Conservation (phyloP, 2,888 invertebrate genomes). For the Arge pagana region DNA sequence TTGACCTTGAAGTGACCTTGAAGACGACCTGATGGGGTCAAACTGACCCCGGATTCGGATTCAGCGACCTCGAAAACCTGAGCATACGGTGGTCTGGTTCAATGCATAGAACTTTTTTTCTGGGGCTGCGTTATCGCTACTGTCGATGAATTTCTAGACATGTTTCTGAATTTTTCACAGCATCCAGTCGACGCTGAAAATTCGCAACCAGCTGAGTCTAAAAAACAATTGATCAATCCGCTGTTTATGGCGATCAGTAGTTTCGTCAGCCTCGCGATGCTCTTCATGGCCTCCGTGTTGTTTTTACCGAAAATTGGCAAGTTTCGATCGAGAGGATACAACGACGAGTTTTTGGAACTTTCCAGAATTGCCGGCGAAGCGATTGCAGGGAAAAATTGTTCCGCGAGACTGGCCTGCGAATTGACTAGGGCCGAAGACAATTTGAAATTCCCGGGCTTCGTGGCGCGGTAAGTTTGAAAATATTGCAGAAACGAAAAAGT, state of each 20-base stretch:
- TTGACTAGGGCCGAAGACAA: conserved; percentile 1
- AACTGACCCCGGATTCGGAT: too few relatives aligned
- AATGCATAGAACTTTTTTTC: too few relatives aligned
- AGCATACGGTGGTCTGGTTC: too few relatives aligned
- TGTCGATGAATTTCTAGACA: too few relatives aligned
- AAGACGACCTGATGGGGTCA: too few relatives aligned
- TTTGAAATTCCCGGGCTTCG: too few relatives aligned
- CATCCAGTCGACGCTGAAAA: neutral
- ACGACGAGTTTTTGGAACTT: conserved; percentile 40
- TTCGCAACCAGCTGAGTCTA: conserved; percentile 24
- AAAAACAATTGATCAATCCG: conserved; percentile 59
- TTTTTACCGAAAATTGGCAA: conserved; percentile 57
- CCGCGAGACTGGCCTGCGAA: conserved; percentile 15
- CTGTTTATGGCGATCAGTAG: conserved; percentile 65
- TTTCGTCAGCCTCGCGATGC: conserved; percentile 63
- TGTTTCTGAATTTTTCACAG: too few relatives aligned
- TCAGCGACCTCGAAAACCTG: too few relatives aligned
- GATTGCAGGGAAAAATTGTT: conserved; percentile 34
- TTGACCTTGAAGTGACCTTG: too few relatives aligned
- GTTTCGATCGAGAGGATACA: conserved; percentile 33
- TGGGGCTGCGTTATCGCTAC: too few relatives aligned
- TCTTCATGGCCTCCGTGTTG: conserved; percentile 61
- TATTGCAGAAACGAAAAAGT: neutral
- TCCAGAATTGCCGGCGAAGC: conserved; percentile 40
- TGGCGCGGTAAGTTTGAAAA: conserved; percentile 11